Evolutionary conservation across 2,797 vertebrate genomes (phyloP).

Genomic region (Lacerta bilineata): DNA sequence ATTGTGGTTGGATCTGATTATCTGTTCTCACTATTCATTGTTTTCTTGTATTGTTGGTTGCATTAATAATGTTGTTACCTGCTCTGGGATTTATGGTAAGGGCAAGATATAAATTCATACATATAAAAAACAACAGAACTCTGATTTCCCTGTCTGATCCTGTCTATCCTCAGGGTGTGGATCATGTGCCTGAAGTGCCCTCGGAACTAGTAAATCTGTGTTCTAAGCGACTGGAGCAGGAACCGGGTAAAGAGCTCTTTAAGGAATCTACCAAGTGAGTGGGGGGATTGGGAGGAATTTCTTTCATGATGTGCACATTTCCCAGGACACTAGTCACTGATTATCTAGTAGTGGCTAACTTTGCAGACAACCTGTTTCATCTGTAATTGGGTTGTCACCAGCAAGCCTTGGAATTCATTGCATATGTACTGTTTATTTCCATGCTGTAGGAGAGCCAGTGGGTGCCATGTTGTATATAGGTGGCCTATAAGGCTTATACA

Average conservation of each 20-base stretch:
- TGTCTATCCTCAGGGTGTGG: conserved; percentile 84
- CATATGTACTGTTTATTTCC: not conserved
- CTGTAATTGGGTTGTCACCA: not conserved
- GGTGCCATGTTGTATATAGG: too few species aligned
- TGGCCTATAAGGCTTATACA: not conserved
- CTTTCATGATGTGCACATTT: not conserved
- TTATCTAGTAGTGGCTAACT: not conserved
- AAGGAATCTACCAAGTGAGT: conserved; percentile 95
- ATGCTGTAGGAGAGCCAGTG: not conserved
- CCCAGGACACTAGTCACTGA: not conserved
- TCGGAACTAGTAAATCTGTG: conserved; percentile 87
- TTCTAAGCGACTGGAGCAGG: conserved; percentile 87
- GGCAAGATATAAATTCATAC: not conserved
- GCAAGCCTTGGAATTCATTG: not conserved
- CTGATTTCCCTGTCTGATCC: conserved; percentile 49
- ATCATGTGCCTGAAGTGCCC: conserved; percentile 90
- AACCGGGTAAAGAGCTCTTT: conserved; percentile 96
- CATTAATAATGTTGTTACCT: too few species aligned
- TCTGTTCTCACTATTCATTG: not conserved
- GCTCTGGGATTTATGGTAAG: too few species aligned
- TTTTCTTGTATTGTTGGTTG: not conserved
- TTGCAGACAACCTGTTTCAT: not conserved
- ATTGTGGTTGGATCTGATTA: not conserved
- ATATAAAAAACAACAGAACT: not conserved
- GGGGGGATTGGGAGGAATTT: conserved; percentile 20